Evolutionary conservation across 92 coral and sea anemone species (phyloP), one percentile per base, ranked within the genome.

Genomic region (Meandrina meandrites): DNA sequence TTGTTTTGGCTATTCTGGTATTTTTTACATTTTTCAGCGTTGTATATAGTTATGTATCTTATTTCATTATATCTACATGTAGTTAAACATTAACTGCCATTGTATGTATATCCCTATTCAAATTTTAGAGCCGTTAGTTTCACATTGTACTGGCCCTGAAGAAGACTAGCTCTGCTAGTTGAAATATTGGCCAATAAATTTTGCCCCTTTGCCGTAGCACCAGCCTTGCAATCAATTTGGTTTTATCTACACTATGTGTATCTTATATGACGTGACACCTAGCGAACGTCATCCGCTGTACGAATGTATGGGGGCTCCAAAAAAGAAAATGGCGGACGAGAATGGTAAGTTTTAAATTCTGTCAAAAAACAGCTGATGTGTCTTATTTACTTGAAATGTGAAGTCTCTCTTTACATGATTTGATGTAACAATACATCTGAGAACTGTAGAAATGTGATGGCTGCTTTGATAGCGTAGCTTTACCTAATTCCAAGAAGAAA

Each of bases 291-390:
- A 3, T 32, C 86, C 71, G 86, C 86, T 83, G 86, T 12, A 51
- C 66, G 4, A 14, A 30, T 34, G 51, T 83, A 50, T 12, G 22
- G 79, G 16, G 32, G 69, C 37, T 53, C 35, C 30, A 24, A 28
- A 50, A 21, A 72, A 45, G 60, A 72, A 83, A 16, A 83, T 83
- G 86, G 86, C 79, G 71, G 86, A 83, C 70, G 86, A 73, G 9
- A 21, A 50, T 79, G 86, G 86, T 83, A 35, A 54, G 86, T 72
- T 70, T 70, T 0, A 34, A 14, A 3, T 34, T 70, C 0, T 13
- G 2, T 30, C 0, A 31, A 17, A 17, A 14, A 35, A 73, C 78
- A 73, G 47, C 78, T 36, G 4, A 24, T 7, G 4, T 27, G 40
- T 16, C 22, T 4, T 0, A 17, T 28, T 30, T 24, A 53, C 53